Conservation (phyloP, 2,113 vertebrate genomes). For the Panthera leo region DNA sequence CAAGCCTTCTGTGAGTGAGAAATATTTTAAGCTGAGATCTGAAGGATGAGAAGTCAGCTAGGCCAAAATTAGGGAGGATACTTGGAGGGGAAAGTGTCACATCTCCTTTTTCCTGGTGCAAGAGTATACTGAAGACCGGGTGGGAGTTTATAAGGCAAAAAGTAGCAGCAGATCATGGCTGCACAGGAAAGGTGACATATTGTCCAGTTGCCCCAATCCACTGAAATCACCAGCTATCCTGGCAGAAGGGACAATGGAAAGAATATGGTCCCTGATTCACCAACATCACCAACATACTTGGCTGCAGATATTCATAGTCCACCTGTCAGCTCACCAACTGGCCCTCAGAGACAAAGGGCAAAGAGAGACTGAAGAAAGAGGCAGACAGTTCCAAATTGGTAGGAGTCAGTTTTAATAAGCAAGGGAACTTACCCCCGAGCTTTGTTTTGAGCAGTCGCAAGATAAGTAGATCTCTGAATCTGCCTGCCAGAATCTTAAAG, state of each 20-base stretch:
- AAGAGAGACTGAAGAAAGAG: background rate
- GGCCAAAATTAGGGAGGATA: background rate
- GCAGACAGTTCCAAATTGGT: background rate
- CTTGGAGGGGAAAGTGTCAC: rapidly evolving
- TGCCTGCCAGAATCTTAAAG: background rate
- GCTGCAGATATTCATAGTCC: background rate
- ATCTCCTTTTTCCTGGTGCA: background rate
- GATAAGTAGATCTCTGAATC: background rate
- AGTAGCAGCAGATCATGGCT: background rate
- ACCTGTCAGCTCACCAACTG: background rate
- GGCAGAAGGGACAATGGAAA: background rate
- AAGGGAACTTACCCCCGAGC: background rate
- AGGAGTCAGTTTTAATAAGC: background rate
- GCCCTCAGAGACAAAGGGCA: background rate
- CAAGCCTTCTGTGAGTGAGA: background rate
- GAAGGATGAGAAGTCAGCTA: background rate
- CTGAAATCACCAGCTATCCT: background rate
- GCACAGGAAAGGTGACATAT: background rate
- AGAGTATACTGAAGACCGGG: background rate
- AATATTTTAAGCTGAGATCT: background rate
- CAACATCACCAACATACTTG: background rate
- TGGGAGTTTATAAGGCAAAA: too few species aligned
- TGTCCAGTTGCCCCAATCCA: background rate
- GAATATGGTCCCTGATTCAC: background rate
- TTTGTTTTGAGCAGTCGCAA: background rate